These are phyloP conservation scores for Macrobrachium nipponense DNA, from an alignment of 1,140 invertebrate species.

Conservation along the genomic window DNA sequence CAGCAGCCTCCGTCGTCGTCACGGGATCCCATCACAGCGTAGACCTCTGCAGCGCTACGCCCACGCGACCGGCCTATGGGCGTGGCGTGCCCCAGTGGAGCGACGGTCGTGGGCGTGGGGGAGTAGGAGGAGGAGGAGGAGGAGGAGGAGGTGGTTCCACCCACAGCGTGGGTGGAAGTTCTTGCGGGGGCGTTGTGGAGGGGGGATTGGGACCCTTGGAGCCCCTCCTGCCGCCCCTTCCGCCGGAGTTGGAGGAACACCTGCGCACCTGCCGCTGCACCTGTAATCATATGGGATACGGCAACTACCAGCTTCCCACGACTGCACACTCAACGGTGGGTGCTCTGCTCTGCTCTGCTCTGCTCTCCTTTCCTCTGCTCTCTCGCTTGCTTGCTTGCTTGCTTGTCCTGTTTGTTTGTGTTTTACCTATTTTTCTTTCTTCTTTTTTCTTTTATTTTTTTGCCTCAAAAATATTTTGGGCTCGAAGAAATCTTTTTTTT, in stretches of 20 bases:
- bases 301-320: conserved; percentile 60
- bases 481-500: too few species aligned
- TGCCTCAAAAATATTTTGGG: too few species aligned
- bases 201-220: conserved; percentile 35
- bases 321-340: too few species aligned
- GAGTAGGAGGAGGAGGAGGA: not conserved
- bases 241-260: conserved; percentile 63
- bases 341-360: not conserved
- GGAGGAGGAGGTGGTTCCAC: conserved; percentile 11
- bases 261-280: conserved; percentile 64
- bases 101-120: conserved; percentile 37
- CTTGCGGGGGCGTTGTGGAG: conserved; percentile 39
- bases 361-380: conserved; percentile 1
- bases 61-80: conserved; percentile 44
- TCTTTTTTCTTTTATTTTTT: too few species aligned
- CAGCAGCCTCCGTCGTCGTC: not conserved
- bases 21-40: conserved; percentile 40
- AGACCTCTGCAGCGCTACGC: conserved; percentile 45
- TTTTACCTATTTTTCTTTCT: too few species aligned
- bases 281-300: conserved; percentile 65
- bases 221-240: conserved; percentile 53
- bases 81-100: conserved; percentile 57
- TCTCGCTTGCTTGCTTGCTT: not conserved
- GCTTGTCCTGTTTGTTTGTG: not conserved
- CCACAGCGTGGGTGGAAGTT: conserved; percentile 29